These are phyloP conservation scores for Rhipidura dahli DNA, from an alignment of 2,113 vertebrate genomes.

Conservation along the genomic window DNA sequence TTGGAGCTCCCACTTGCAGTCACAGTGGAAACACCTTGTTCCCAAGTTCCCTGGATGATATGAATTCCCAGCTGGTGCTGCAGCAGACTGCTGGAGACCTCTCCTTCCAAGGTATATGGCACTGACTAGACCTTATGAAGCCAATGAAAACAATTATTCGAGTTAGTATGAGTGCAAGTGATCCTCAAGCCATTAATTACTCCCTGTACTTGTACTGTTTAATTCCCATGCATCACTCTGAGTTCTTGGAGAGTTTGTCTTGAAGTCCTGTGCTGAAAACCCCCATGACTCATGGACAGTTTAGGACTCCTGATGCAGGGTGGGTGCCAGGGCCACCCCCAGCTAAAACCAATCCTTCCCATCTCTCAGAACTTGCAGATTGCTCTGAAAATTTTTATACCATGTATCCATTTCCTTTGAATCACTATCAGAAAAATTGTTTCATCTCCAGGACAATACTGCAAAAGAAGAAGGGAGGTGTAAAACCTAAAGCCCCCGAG, in stretches of 20 bases:
- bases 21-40: not conserved
- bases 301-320: not conserved
- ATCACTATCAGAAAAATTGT: not conserved
- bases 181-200: not conserved
- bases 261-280: not conserved
- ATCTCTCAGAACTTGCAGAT: not conserved
- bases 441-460: not conserved
- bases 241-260: not conserved
- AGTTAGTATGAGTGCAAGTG: not conserved
- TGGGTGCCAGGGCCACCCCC: not conserved
- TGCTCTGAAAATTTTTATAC: not conserved
- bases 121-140: not conserved
- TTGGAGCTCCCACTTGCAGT: not conserved
- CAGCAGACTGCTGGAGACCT: not conserved
- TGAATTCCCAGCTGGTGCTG: not conserved
- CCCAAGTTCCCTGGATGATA: not conserved
- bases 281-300: not conserved
- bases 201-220: not conserved
- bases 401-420: not conserved
- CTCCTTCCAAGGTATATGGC: not conserved
- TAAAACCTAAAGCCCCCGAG: not conserved
- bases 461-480: not conserved
- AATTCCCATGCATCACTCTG: not conserved
- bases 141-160: slow-evolving; percentile 18
- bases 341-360: not conserved